Conservation (phyloP, 2,888 invertebrate species). For the Timandra comae region DNA sequence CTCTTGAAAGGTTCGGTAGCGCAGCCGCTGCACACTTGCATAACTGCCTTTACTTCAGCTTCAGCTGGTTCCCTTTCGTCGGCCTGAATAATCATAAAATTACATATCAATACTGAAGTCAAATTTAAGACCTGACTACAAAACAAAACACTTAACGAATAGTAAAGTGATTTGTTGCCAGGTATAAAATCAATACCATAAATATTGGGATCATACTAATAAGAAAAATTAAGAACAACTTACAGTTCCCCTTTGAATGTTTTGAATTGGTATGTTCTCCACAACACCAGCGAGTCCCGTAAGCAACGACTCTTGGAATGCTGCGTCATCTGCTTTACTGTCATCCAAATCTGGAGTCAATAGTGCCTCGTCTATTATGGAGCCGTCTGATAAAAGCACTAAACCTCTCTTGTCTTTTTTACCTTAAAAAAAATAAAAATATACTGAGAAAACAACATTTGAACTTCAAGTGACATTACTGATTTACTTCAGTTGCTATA, state of each 20-base stretch:
- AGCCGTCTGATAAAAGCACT: slow-evolving; percentile 80
- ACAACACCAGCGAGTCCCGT: slow-evolving; percentile 84
- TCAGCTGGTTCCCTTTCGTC: slow-evolving; percentile 89
- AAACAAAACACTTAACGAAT: no score
- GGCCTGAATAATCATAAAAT: slow-evolving; percentile 71
- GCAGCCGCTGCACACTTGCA: slow-evolving; percentile 86
- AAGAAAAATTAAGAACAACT: slow-evolving; percentile 32
- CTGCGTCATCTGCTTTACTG: slow-evolving; percentile 47
- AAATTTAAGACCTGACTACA: no score
- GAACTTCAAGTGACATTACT: no score
- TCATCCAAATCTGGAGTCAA: slow-evolving; percentile 54
- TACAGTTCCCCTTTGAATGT: slow-evolving; percentile 79
- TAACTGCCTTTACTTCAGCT: slow-evolving; percentile 87
- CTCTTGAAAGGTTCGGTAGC: slow-evolving; percentile 87
- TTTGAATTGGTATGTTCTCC: slow-evolving; percentile 77
- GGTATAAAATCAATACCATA: no score
- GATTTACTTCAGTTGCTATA: no score
- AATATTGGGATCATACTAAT: no score
- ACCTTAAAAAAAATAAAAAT: slow-evolving; percentile 32
- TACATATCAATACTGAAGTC: no score
- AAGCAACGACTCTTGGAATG: slow-evolving; percentile 74
- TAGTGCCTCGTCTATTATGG: slow-evolving; percentile 80
- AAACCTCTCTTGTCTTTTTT: slow-evolving; percentile 81
- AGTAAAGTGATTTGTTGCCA: no score
- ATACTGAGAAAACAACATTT: no score